Evolutionary conservation across 2,888 invertebrate species (phyloP).

Genomic region (Sclerodermus sp.): DNA sequence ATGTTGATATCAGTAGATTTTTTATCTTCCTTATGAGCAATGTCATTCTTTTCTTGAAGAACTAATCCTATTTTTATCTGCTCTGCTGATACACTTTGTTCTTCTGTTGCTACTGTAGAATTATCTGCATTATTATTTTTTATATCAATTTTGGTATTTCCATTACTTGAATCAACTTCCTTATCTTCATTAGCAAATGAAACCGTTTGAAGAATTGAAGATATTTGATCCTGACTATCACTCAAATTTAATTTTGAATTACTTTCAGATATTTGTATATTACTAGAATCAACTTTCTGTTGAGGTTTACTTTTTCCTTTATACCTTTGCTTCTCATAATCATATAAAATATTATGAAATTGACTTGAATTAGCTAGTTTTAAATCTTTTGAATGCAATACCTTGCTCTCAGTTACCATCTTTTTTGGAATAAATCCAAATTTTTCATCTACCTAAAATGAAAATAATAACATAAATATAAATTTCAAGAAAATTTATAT

Average conservation of each 20-base stretch:
- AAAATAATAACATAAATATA: constrained; percentile 5
- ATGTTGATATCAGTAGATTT: neutral
- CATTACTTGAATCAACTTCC: too few species aligned
- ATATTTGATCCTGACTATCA: neutral
- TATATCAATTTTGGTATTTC: too few species aligned
- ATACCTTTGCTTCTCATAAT: too few species aligned
- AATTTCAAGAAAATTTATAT: neutral
- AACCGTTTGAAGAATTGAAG: neutral
- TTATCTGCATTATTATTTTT: too few species aligned
- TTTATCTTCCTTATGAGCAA: neutral
- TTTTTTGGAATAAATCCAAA: constrained; percentile 68
- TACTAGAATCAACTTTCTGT: neutral
- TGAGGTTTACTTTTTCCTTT: too few species aligned
- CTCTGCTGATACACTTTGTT: too few species aligned
- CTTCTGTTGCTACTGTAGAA: too few species aligned
- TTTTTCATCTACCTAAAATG: constrained; percentile 63
- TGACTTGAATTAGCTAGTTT: constrained; percentile 15
- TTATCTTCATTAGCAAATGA: too few species aligned
- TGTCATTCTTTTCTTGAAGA: too few species aligned
- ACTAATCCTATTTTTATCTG: too few species aligned
- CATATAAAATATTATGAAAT: neutral
- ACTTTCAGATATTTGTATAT: constrained; percentile 2
- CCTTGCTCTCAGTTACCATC: constrained; percentile 65
- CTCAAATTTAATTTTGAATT: neutral
- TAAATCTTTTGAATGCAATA: constrained; percentile 51